Conservation (phyloP, 2,113 vertebrate genomes). For the Phaethon lepturus region DNA sequence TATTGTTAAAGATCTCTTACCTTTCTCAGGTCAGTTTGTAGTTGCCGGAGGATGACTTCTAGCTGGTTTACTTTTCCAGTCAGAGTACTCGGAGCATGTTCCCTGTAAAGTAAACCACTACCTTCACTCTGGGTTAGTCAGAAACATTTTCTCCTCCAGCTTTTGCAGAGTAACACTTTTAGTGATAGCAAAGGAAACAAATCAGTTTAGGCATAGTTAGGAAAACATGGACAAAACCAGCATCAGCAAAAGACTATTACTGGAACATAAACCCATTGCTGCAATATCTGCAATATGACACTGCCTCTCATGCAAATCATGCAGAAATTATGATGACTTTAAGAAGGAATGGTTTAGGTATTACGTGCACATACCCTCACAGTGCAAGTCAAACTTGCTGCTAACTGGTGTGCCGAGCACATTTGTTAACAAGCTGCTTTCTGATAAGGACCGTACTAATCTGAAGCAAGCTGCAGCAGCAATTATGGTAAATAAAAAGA, state of each 20-base stretch:
- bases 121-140: neutral
- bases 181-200: neutral
- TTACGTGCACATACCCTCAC: neutral
- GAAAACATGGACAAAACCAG: neutral
- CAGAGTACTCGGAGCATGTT: slow-evolving; percentile 83
- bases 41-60: slow-evolving; percentile 92
- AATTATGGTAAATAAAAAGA: neutral
- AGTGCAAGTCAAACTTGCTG: neutral
- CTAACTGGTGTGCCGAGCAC: neutral
- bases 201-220: neutral
- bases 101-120: slow-evolving; percentile 67
- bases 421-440: slow-evolving; percentile 11
- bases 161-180: neutral
- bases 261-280: neutral
- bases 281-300: neutral
- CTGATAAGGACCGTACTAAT: neutral
- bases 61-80: slow-evolving; percentile 98
- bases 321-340: neutral
- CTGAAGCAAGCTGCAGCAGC: slow-evolving; percentile 1
- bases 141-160: neutral
- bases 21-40: slow-evolving; percentile 94
- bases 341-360: neutral
- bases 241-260: neutral
- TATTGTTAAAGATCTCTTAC: slow-evolving; percentile 47
- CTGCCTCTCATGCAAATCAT: neutral